Base-by-base conservation (phyloP, 1,140 invertebrate genomes). In the Macrocentrus cingulum region DNA sequence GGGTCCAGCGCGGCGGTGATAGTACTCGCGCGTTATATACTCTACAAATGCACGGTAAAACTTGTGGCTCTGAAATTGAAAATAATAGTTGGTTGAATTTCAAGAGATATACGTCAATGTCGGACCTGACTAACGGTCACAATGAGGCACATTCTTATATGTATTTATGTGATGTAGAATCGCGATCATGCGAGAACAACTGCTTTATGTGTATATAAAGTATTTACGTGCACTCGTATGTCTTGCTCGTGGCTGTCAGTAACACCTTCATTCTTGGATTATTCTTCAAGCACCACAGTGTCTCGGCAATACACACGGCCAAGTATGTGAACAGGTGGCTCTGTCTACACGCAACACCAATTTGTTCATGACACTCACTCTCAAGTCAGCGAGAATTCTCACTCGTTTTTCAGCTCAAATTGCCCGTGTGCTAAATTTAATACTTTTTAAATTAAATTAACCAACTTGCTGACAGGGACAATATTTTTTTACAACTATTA, bases 181-280 rank as follows among this genome's bases (percentile, higher is more conserved):
- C 36, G 13, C 6, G 36, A 39, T 39, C 36, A 39, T 13, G 36
- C 8, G 7, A 15, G 6, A 39, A 39, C 36, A 39, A 39, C 36
- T 39, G 36, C 15, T 39, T 2, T 39, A 29, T 34, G 29, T 7
- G 29, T 34, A 34, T 34, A 34, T 34, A 39, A 39, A n/a, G 13
- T 39, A 3, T 3, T 3, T 39, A 15, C 36, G 3, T 39, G 36
- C 13, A 39, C 11, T 8, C 36, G 13, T 18, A 16, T 51, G 49
- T 51, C 29, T 46, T 37, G 13, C 19, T 15, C 32, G 11, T 29
- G 15, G 8, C 25, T 7, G 49, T 51, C 49, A 51, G 13, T 36
- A 11, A 51, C 49, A 51, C 32, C 49, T 51, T 20, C 32, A 51
- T 51, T 20, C 49, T 51, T 51, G 32, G 32, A 51, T 51, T 51